Base-by-base conservation (phyloP, 2,888 invertebrate genomes). In the Phasia obesa region DNA sequence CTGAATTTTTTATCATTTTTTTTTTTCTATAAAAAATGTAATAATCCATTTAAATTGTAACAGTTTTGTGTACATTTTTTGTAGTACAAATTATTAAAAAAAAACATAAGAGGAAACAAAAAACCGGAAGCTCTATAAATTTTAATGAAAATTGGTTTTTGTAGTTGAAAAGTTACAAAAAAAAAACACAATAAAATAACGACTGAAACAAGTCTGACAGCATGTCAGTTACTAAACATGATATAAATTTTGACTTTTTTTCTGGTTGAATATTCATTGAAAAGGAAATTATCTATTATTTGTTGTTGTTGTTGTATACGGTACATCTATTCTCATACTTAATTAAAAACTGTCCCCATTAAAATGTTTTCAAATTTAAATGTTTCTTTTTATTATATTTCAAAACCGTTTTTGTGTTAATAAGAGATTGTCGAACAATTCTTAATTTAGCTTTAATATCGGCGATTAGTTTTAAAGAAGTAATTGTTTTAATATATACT, bases 91-190 rank as follows among this genome's bases (percentile, higher is more conserved):
- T 75, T 78, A 59, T 69, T 65, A 44, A 55, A 85, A 84, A 71
- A 80, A 55, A 76, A 84, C 51, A 27, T 84, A 74, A 85, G 84
- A 87, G 85, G 85, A 86, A 86, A 88, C 86, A 88, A 86, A 87
- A 87, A 86, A 85, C 85, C 86, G 87, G 86, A 87, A 87, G 88
- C 88, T 88, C 88, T 89, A 89, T 89, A 89, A 89, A 89, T 89
- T 89, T 88, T 87, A 89, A 89, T 88, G 88, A 83, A 89, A 88
- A 89, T 89, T 87, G 87, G 85, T 88, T 86, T 84, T 78, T 60
- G 47, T 86, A 53, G 87, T 86, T 85, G 86, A 65, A 65, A 65
- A 49, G 38, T 47, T 15, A 84, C 86, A 86, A 69, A 65, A 25
- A 44, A 31, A 3, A 44, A 9, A 49, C 23, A 49, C 59, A 64